Percentiles rank a stretch among this genome's conserved stretches.
Conservation (phyloP, 1,140 invertebrate species). For the Cylas formicarius region DNA sequence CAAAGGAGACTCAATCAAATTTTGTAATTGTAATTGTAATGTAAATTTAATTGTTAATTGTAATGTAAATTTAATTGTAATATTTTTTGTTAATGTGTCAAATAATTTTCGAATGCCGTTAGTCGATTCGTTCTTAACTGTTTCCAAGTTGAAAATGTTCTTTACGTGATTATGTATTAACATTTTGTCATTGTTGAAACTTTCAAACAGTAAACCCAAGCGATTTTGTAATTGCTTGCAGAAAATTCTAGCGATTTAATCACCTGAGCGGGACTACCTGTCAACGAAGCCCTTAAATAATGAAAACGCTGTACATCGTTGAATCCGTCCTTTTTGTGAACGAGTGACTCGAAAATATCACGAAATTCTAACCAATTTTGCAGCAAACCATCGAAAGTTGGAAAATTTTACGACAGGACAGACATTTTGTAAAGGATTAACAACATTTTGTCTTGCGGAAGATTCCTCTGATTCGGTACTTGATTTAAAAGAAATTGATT, state of each 20-base stretch:
- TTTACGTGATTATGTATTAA: slow-evolving; percentile 1
- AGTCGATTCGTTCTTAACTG: too few relatives aligned
- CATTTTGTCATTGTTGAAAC: slow-evolving; percentile 1
- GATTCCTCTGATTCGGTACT: too few relatives aligned
- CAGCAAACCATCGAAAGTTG: background rate
- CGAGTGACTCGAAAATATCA: slow-evolving; percentile 3
- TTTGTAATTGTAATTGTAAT: too few relatives aligned
- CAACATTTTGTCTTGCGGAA: too few relatives aligned
- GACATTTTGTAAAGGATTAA: too few relatives aligned
- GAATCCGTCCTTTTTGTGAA: background rate
- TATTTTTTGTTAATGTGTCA: too few relatives aligned
- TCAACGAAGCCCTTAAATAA: slow-evolving; percentile 1
- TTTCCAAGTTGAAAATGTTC: background rate
- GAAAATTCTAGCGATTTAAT: slow-evolving; percentile 1
- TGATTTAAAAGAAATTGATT: too few relatives aligned
- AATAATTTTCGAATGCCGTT: too few relatives aligned
- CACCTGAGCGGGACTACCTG: background rate
- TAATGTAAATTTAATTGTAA: too few relatives aligned
- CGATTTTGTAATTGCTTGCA: background rate
- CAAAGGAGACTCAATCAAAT: too few relatives aligned
- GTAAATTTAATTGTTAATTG: too few relatives aligned
- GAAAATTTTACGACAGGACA: too few relatives aligned
- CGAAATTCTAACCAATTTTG: slow-evolving; percentile 5
- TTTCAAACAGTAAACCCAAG: background rate
- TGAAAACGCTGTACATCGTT: slow-evolving; percentile 5